Evolutionary conservation across 1,140 invertebrate species (phyloP).

Genomic region (Battus philenor): DNA sequence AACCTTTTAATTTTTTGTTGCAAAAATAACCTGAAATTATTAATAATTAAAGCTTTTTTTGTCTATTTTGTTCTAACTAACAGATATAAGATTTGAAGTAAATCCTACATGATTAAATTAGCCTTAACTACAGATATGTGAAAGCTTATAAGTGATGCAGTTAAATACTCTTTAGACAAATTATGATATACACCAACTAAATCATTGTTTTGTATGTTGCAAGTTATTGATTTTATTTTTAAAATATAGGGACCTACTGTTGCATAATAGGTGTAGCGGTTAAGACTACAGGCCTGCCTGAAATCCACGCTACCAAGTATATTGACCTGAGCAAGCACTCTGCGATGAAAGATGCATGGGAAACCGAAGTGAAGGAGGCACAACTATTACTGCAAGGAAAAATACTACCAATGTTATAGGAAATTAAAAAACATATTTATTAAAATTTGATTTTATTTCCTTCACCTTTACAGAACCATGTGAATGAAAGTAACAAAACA

Average conservation of each 20-base stretch:
- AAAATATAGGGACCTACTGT: slow-evolving; percentile 45
- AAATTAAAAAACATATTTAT: slow-evolving; percentile 23
- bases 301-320: slow-evolving; percentile 48
- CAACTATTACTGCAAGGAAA: slow-evolving; percentile 41
- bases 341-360: slow-evolving; percentile 49
- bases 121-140: no score
- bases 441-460: slow-evolving; percentile 41
- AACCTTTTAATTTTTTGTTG: no score
- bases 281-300: slow-evolving; percentile 49
- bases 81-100: no score
- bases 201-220: not conserved
- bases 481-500: no score
- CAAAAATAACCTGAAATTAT: no score
- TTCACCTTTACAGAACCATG: slow-evolving; percentile 42
- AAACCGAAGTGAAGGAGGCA: slow-evolving; percentile 49
- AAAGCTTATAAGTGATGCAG: no score
- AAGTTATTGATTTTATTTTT: not conserved
- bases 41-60: no score
- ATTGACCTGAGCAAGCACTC: slow-evolving; percentile 42
- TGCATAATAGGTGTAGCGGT: slow-evolving; percentile 51
- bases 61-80: no score
- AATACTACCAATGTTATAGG: slow-evolving; percentile 31
- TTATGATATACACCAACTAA: not conserved
- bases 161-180: no score
- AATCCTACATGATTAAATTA: no score